phyloP scores from a whole-genome alignment of 53 echinoderm and acorn worm genomes.

The Stichopus horrens region DNA sequence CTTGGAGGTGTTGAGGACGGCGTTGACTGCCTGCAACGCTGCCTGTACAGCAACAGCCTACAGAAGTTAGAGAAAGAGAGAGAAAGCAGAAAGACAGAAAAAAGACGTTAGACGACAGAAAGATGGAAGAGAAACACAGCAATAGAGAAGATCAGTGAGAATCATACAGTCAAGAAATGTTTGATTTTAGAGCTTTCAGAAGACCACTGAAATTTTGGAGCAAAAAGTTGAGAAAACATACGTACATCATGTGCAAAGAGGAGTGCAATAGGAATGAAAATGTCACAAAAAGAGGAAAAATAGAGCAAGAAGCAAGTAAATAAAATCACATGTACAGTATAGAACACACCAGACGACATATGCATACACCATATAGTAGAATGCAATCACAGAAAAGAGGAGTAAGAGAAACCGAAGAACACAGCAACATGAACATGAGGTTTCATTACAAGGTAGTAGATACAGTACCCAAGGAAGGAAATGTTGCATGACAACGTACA shows the following conservation, averaged over 20 bases:
- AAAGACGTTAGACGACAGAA: slow-evolving; percentile 23
- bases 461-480: too few species aligned
- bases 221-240: background rate
- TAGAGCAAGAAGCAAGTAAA: background rate
- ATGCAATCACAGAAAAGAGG: too few species aligned
- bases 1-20: slow-evolving; percentile 76
- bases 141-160: background rate
- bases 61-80: slow-evolving; percentile 29
- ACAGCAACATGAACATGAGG: too few species aligned
- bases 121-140: slow-evolving; percentile 22
- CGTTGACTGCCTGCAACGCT: slow-evolving; percentile 84
- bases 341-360: too few species aligned
- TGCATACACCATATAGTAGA: too few species aligned
- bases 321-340: too few species aligned
- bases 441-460: too few species aligned
- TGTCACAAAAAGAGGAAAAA: slow-evolving; percentile 21
- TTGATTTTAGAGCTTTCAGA: background rate
- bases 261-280: background rate
- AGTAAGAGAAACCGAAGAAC: too few species aligned
- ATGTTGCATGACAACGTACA: too few species aligned
- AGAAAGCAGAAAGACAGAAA: slow-evolving; percentile 19
- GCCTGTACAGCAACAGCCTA: slow-evolving; percentile 92
- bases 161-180: background rate
- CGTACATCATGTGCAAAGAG: background rate
- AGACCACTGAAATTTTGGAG: background rate